These are phyloP conservation scores for Pavo muticus DNA, from an alignment of 2,113 vertebrate species.

Conservation along the genomic window DNA sequence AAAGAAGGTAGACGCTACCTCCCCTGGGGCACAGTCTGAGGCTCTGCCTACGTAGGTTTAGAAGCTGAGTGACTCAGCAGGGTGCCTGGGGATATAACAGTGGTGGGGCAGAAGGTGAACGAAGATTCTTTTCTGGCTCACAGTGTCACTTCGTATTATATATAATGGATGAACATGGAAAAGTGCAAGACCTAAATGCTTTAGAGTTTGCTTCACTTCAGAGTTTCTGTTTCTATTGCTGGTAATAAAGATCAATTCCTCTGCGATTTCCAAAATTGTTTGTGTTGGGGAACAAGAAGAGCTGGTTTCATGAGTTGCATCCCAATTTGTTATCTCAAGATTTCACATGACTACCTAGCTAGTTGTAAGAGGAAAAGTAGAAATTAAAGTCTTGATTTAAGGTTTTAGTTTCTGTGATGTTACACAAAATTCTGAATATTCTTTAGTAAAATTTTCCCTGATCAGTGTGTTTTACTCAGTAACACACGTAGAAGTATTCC, in stretches of 20 bases:
- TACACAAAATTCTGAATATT: not conserved
- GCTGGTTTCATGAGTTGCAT: not conserved
- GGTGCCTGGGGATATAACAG: not conserved
- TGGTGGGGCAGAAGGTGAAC: conserved; percentile 37
- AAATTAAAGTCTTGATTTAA: not conserved
- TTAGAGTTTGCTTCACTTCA: not conserved
- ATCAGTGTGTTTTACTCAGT: not conserved
- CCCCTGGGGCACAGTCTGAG: not conserved
- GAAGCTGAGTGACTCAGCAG: conserved; percentile 48
- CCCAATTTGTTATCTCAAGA: not conserved
- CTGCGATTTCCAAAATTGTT: not conserved
- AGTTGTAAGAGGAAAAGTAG: not conserved
- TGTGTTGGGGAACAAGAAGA: not conserved
- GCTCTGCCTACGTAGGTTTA: not conserved
- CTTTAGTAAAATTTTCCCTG: not conserved
- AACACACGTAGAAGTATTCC: not conserved
- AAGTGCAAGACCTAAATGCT: not conserved
- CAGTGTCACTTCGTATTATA: not conserved
- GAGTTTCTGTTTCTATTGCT: not conserved
- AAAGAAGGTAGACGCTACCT: not conserved
- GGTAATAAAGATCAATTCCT: not conserved
- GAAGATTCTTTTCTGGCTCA: conserved; percentile 13
- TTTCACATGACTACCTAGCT: not conserved
- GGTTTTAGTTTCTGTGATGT: not conserved
- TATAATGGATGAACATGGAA: not conserved